Base-by-base conservation (phyloP, 2,888 invertebrate genomes). In the Pasiphila rectangulata region DNA sequence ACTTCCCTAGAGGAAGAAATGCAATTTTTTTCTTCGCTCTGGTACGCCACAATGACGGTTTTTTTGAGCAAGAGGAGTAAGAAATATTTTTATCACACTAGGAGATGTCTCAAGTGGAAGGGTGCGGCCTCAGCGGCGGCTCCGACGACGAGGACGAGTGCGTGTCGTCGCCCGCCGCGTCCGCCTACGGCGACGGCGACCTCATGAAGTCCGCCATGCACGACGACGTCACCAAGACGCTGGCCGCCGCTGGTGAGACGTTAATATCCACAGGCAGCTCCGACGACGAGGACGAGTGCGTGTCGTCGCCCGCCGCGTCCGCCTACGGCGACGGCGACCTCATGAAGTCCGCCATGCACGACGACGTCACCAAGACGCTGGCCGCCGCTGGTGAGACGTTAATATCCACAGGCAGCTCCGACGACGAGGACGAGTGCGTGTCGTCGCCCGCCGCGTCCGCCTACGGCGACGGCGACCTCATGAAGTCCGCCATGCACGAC, bases 321-420 rank as follows among this genome's bases (percentile, higher is more conserved):
- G 90, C 91, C 25, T 93, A 94, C 63, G 95, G 94, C 65, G 97
- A 96, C 72, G 92, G 92, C 1, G 98, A 98, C 72, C 91, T 97
- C 54, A 93, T 97, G 83, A 92, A 94, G 60, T 93, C 93, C 46
- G 94, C 95, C 38, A 94, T 96, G 92, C 94, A 94, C 61, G 98
- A 98, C 81, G 98, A 98, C 74, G 96, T 98, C 66, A 97, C 98
- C 59, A 96, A 98, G 77, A 98, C 98, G 76, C 90, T 98, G 65
- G 98, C 97, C 43, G 97, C 98, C 65, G 97, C n/a, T n/a, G n/a
- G n/a, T n/a, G n/a, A n/a, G n/a, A n/a, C n/a, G n/a, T n/a, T n/a
- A n/a, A n/a, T n/a, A n/a, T n/a, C n/a, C n/a, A n/a, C n/a, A n/a
- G 90, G 89, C 39, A 89, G 85, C 35, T 92, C 92, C 23, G 93